A percentile compares a stretch with the other conserved stretches of the same genome.
Evolutionary conservation across 2,797 vertebrate genomes (phyloP).

Genomic region (Poecilia wingei): DNA sequence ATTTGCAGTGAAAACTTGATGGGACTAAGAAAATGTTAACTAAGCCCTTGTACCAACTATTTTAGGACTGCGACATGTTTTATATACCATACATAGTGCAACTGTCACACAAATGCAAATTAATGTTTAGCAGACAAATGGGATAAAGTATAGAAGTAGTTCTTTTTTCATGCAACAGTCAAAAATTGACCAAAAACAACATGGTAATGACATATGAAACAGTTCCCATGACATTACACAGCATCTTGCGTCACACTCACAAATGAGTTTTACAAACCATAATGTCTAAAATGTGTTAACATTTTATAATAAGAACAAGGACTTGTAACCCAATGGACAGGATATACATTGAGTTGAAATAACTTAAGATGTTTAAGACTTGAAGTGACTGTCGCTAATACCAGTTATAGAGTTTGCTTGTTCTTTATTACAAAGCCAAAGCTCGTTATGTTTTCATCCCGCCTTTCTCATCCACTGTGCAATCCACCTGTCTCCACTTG

Average conservation of each 20-base stretch:
- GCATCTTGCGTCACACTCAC: too few relatives aligned
- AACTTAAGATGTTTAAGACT: conserved; percentile 43
- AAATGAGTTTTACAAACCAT: not conserved
- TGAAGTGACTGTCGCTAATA: conserved; percentile 33
- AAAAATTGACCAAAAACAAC: not conserved
- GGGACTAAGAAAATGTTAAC: not conserved
- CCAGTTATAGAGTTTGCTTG: conserved; percentile 4
- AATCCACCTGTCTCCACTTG: conserved; percentile 64
- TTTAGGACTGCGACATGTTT: conserved; percentile 9
- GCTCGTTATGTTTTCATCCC: conserved; percentile 37
- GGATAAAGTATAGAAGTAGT: conserved; percentile 14
- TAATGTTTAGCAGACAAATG: conserved; percentile 38
- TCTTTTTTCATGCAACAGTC: not conserved
- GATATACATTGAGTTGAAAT: conserved; percentile 17
- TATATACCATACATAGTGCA: conserved; percentile 21
- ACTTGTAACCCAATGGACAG: conserved; percentile 1
- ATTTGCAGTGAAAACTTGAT: not conserved
- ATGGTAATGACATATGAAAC: too few relatives aligned
- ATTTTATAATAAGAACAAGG: not conserved
- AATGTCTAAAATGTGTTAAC: not conserved
- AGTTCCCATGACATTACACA: not conserved
- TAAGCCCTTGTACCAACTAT: not conserved
- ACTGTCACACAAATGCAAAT: conserved; percentile 21
- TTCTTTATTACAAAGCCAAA: conserved; percentile 31
- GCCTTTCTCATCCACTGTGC: conserved; percentile 43